Evolutionary conservation across 2,113 vertebrate genomes (phyloP), one percentile per base, ranked within the genome.

Genomic region (Triplophysa dalaica): DNA sequence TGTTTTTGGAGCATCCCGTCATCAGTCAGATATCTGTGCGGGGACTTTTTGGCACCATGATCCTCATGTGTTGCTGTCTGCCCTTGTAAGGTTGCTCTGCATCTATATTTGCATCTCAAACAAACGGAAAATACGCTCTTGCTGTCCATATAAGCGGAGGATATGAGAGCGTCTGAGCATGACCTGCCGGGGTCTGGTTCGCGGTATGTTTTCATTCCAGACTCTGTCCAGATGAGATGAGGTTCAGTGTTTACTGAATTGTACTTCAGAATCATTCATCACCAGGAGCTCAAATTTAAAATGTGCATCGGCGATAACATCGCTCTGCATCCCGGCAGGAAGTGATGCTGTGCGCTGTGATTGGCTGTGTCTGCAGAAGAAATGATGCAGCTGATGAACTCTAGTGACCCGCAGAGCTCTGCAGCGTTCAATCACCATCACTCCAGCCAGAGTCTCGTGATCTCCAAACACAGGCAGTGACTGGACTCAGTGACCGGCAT

Each of bases 321-420:
- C 21, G 64, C n/a, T 16, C 60, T 48, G 70, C 21, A 33, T 52
- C 63, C 17, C 54, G 8, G 13, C 75, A 82, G 74, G 77, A 87
- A 87, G 82, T 83, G 76, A 79, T 72, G 52, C 29, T 1, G 26
- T 24, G 16, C 60, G 78, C 73, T 41, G 52, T 84, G 77, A 83
- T 72, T 61, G 43, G 80, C 62, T 16, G 14, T 48, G 54, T 86
- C 82, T 85, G 81, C 82, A 74, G 84, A 69, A 86, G 85, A 81
- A 82, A 81, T 70, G 86, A 89, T 83, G 88, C 93, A 95, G 89
- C 91, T 92, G 90, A 60, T 95, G 91, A 96, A 96, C 95, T 63
- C 43, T 41, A 0, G 0, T 78, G 74, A 83, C 81, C 67, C 62
- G 7, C 75, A 5, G 78, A 83, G 77, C 82, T 83, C 86, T 88